Conservation (phyloP, 64 coral and sea anemone genomes). For the Montipora foliosa region DNA sequence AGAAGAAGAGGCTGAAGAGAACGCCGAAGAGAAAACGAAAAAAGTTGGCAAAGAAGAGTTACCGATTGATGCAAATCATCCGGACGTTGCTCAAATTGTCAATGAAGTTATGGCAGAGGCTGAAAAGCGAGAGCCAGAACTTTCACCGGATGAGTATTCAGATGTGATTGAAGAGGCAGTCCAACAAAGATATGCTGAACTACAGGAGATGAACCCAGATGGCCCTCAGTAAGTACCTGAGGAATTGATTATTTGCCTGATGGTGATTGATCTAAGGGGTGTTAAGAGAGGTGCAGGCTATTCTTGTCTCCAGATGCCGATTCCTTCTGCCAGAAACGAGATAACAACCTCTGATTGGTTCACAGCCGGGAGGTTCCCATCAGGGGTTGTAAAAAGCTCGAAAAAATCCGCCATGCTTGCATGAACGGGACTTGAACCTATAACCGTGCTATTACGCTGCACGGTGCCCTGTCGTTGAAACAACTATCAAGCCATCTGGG, state of each 20-base stretch:
- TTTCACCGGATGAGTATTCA: constrained; percentile 92
- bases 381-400: too few relatives aligned
- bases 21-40: background rate
- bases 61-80: constrained; percentile 86
- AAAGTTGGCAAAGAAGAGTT: constrained; percentile 34
- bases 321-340: too few relatives aligned
- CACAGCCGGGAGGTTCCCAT: too few relatives aligned
- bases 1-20: background rate
- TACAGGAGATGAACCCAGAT: constrained; percentile 62
- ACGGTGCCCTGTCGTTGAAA: too few relatives aligned
- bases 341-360: too few relatives aligned
- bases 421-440: too few relatives aligned
- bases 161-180: constrained; percentile 93
- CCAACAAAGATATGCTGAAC: constrained; percentile 77
- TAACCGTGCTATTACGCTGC: too few relatives aligned
- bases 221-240: constrained; percentile 74
- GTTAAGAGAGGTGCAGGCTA: background rate
- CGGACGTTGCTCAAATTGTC: constrained; percentile 87
- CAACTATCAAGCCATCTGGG: too few relatives aligned
- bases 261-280: background rate
- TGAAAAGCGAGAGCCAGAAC: constrained; percentile 80
- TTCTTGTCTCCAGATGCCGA: too few relatives aligned
- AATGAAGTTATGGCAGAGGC: constrained; percentile 82
- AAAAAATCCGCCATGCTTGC: too few relatives aligned
- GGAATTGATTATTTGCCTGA: background rate